Percentiles rank a stretch among this genome's conserved stretches.
These are phyloP conservation scores for Phyllotreta cruciferae DNA, from an alignment of 2,888 invertebrate species.

Conservation along the genomic window DNA sequence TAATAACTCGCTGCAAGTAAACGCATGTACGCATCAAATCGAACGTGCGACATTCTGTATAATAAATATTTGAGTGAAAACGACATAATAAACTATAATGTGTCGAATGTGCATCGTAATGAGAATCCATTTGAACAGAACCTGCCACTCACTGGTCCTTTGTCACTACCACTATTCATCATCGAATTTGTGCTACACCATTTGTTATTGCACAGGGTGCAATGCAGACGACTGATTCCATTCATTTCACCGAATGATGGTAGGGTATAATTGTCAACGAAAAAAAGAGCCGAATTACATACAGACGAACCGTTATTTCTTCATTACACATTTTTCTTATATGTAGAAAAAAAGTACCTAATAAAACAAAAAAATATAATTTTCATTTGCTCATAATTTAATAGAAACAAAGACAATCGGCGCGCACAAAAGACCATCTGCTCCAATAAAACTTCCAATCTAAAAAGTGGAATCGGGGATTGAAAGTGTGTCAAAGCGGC, in stretches of 20 bases:
- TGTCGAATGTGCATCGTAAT: slow-evolving; percentile 55
- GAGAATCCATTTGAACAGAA: slow-evolving; percentile 51
- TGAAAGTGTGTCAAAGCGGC: slow-evolving; percentile 19
- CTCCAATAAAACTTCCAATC: slow-evolving; percentile 15
- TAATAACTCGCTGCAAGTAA: no score
- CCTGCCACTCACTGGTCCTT: slow-evolving; percentile 52
- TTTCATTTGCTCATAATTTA: no score
- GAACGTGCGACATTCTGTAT: slow-evolving; percentile 12
- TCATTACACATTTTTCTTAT: no score
- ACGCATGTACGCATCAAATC: no score
- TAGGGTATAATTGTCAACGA: slow-evolving; percentile 17
- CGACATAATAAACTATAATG: slow-evolving; percentile 45
- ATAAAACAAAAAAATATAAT: no score
- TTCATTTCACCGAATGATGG: slow-evolving; percentile 28
- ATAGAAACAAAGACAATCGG: no score
- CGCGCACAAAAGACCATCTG: background rate
- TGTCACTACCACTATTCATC: slow-evolving; percentile 53
- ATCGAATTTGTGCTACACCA: slow-evolving; percentile 57
- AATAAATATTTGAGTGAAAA: slow-evolving; percentile 29
- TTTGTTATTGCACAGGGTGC: slow-evolving; percentile 43
- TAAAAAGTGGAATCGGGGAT: slow-evolving; percentile 10
- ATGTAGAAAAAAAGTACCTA: no score
- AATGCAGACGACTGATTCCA: slow-evolving; percentile 30
- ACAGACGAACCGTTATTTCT: no score
- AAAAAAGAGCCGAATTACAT: background rate